Base-by-base conservation (phyloP, 1,140 invertebrate species). In the Trachymyrmex septentrionalis region DNA sequence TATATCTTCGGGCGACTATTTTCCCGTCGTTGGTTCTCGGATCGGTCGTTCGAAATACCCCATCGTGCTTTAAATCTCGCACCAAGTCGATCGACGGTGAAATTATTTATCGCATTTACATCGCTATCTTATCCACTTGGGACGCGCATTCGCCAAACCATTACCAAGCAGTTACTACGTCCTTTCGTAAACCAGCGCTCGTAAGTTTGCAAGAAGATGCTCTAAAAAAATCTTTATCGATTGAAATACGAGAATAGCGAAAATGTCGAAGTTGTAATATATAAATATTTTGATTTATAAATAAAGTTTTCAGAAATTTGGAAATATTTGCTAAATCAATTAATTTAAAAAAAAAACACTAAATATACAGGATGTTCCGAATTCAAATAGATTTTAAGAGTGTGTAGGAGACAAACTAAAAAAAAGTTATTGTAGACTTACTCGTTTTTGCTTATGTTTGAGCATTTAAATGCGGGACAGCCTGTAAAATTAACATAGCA, bases 81-180 rank as follows among this genome's bases (percentile, higher is more conserved):
- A 55, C 19, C 69, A 57, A 66, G 67, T 44, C 48, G 48, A 24
- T 21, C 66, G 67, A 73, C 55, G 19, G 4, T 71, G 55, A 73
- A 30, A 82, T 82, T 82, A 82, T 82, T 82, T 73, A 82, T 82
- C 80, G 55, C 24, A 27, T 66, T 72, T 73, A n/a, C 38, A 73
- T 61, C 69, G 38, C 67, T 44, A 24, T 82, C 48, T 59, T 73
- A 73, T 82, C 24, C n/a, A 55, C 34, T 59, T 21, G 38, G n/a
- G 21, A 73, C 9, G 53, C 4, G 24, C 34, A 44, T 72, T 30
- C 30, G 9, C 16, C 21, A 59, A 73, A 82, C 55, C n/a, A 21
- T 57, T 57, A 57, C 10, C n/a, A 38, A 67, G 6, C 48, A 27
- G 48, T 81, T 44, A 53, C 63, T 55, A 34, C 12, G n/a, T 44